Percentiles rank a stretch among this genome's conserved stretches.
Conservation (phyloP, 2,113 vertebrate genomes). For the Equus przewalskii region DNA sequence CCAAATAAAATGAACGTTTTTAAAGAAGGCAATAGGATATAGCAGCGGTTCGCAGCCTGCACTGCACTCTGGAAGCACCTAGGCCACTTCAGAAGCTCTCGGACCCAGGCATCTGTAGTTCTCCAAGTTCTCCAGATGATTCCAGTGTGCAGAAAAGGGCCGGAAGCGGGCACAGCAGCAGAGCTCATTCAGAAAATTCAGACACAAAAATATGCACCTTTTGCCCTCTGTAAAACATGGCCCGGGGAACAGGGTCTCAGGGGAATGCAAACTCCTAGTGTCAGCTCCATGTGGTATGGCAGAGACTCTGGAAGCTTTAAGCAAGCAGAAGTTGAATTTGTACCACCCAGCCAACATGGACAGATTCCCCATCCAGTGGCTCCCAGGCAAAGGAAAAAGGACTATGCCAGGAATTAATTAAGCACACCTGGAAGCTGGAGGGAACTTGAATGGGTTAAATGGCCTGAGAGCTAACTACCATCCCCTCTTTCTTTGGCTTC, state of each 20-base stretch:
- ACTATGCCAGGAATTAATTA: not conserved
- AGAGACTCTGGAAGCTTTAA: not conserved
- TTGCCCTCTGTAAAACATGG: not conserved
- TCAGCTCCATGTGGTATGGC: not conserved
- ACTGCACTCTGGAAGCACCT: not conserved
- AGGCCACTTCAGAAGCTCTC: no score
- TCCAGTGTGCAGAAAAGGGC: not conserved
- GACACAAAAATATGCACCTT: not conserved
- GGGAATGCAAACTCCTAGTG: not conserved
- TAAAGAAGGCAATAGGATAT: not conserved
- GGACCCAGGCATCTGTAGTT: not conserved
- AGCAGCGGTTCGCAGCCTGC: not conserved
- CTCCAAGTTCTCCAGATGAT: not conserved
- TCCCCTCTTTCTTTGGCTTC: not conserved
- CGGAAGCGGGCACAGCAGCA: not conserved
- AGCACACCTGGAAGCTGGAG: not conserved
- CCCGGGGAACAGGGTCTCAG: not conserved
- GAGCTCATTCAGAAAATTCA: not conserved
- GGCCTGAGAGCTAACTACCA: not conserved
- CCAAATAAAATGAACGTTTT: constrained; percentile 7
- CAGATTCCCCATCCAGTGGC: not conserved
- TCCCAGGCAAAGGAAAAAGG: not conserved
- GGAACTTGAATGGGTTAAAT: not conserved
- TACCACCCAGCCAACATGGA: not conserved
- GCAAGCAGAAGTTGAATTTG: not conserved